Evolutionary conservation across 2,797 vertebrate species (phyloP), one percentile per base, ranked within the genome.

Genomic region (Chrysocyon brachyurus): DNA sequence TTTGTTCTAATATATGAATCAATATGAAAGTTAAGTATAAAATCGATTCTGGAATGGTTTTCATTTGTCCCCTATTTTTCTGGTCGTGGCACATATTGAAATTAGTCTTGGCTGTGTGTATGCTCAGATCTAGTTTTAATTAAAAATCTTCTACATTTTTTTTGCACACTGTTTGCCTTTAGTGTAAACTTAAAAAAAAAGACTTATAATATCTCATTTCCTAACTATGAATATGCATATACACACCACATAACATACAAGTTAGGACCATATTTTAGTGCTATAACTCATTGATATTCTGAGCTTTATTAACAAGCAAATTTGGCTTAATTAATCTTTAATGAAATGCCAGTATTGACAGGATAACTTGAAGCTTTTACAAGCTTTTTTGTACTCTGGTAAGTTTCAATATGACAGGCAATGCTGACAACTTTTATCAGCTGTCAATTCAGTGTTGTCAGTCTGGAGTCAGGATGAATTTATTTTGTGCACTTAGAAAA

Each of bases 281-380:
- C 89, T 17, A 84, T 1, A 73, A 93, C 31, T 66, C 54, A 96
- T 24, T 95, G 73, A 90, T 61, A 90, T 72, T 61, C 36, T 82
- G 14, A 98, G 33, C 19, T 81, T 97, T 87, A 97, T 91, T 73
- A 97, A 68, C 19, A 98, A 98, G 16, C 12, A 97, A 95, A 97
- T 79, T 93, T 61, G 46, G 33, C 92, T 94, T 96, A 98, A 97
- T 97, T 98, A 98, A 95, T 93, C 70, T 52, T 87, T 95, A 96
- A 81, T 95, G 68, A 97, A 96, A 97, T 87, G 52, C 12, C 36
- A 40, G 10, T 90, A 96, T 93, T 86, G 66, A 94, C 64, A 95
- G 28, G 63, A 57, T 54, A 96, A 81, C 46, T 56, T 95, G 70
- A 88, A 78, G 66, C 17, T 86, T 70, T 83, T 57, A n/a, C 5